phyloP scores from a whole-genome alignment of 2,797 vertebrate genomes.

The Lindbergichthys nudifrons region DNA sequence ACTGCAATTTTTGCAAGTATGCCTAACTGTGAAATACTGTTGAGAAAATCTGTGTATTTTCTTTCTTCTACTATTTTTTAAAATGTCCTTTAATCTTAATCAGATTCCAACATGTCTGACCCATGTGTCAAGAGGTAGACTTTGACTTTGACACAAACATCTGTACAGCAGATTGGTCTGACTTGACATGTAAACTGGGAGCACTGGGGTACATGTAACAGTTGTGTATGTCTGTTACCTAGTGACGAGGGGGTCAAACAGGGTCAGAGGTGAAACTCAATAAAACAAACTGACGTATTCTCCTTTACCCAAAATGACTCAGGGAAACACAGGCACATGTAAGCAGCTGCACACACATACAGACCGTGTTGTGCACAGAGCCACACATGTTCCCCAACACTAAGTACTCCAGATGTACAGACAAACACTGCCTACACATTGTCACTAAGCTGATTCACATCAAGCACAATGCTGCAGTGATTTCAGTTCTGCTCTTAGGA shows the following conservation, averaged over 20 bases:
- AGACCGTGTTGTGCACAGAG: background rate
- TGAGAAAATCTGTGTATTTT: too few relatives aligned
- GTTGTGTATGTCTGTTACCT: slow-evolving; percentile 35
- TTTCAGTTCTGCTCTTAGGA: slow-evolving; percentile 26
- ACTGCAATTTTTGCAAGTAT: too few relatives aligned
- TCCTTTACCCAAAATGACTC: slow-evolving; percentile 13
- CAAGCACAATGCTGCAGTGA: slow-evolving; percentile 9
- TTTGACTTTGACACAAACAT: slow-evolving; percentile 34
- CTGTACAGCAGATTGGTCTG: slow-evolving; percentile 43
- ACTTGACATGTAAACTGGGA: slow-evolving; percentile 40
- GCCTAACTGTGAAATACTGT: too few relatives aligned
- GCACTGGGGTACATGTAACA: slow-evolving; percentile 43
- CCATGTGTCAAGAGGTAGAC: background rate
- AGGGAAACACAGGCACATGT: background rate
- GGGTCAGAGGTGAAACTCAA: slow-evolving; percentile 33
- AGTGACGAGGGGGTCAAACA: slow-evolving; percentile 40
- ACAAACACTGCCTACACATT: slow-evolving; percentile 8
- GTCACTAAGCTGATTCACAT: slow-evolving; percentile 34
- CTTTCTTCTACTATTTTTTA: too few relatives aligned
- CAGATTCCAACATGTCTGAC: too few relatives aligned
- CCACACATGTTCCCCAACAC: background rate
- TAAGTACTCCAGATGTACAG: background rate
- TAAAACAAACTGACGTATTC: slow-evolving; percentile 33
- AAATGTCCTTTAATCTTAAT: too few relatives aligned
- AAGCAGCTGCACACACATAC: slow-evolving; percentile 1